These are phyloP conservation scores for Orthonevra nobilis DNA, from an alignment of 2,888 invertebrate species.

Conservation along the genomic window DNA sequence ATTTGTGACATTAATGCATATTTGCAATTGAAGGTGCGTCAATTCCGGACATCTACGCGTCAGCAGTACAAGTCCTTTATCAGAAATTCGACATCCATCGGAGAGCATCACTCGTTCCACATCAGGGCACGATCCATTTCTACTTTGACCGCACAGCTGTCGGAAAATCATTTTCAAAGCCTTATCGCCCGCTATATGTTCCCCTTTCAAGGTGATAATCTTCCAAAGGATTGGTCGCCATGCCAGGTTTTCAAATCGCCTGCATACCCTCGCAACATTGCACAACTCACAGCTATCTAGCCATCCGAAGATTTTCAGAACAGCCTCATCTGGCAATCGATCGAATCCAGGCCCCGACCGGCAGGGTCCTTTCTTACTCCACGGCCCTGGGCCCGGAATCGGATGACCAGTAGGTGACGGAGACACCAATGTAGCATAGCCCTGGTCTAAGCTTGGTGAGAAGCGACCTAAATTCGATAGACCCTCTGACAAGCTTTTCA, in stretches of 20 bases:
- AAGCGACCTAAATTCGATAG: constrained; percentile 80
- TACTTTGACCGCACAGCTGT: constrained; percentile 84
- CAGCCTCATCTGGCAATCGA: constrained; percentile 84
- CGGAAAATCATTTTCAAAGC: constrained; percentile 84
- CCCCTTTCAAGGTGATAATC: constrained; percentile 84
- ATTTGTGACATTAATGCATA: constrained; percentile 88
- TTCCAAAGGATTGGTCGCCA: constrained; percentile 91
- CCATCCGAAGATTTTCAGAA: constrained; percentile 86
- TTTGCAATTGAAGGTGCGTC: constrained; percentile 89
- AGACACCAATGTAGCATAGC: constrained; percentile 89
- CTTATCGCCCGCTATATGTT: constrained; percentile 83
- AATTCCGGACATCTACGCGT: constrained; percentile 91
- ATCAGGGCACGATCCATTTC: constrained; percentile 85
- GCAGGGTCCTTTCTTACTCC: constrained; percentile 79
- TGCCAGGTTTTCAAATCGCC: constrained; percentile 87
- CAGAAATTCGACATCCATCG: constrained; percentile 87
- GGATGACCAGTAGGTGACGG: constrained; percentile 80
- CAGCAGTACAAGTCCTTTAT: constrained; percentile 88
- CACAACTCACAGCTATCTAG: constrained; percentile 87
- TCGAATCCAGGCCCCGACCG: constrained; percentile 82
- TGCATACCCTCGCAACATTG: constrained; percentile 87
- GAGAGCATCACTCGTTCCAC: constrained; percentile 85
- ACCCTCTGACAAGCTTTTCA: constrained; percentile 79
- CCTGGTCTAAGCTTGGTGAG: constrained; percentile 88
- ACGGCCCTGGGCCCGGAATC: constrained; percentile 76